Base-by-base conservation (phyloP, 2,888 invertebrate species). In the Sarcophaga subvicina region DNA sequence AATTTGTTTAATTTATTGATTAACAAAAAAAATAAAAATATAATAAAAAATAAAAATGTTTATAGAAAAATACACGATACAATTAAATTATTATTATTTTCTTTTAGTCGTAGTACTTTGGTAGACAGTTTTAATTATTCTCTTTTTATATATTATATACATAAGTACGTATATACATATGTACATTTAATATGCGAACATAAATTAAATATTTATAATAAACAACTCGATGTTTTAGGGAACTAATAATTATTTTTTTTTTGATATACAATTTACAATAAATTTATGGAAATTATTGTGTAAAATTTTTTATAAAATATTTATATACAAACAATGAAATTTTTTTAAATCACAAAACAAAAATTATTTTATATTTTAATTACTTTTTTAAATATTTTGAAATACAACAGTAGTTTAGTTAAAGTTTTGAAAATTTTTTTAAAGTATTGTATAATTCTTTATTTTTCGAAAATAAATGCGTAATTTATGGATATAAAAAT, bases 171-270 rank as follows among this genome's bases (percentile, higher is more conserved):
- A 54, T 3, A 4, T 62, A 62, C 20, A 72, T 60, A 62, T 62
- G 62, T 25, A 4, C 4, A 25, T 59, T 71, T 4, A 37, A 22
- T 76, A 54, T 54, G 17, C 54, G 10, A 54, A 17, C 17, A 5
- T 54, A 71, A 25, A 54, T 2, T 47, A 72, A 80, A 47, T 37
- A 27, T 69, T 66, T 54, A 63, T 54, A n/a, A 64, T 70, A 77
- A 71, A 77, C 25, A 71, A 62, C 70, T 71, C 71, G 80, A 73
- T 81, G 81, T 87, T 69, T 81, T 87, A 87, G 87, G 87, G 87
- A 84, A 87, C 20, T 77, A 17, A 70, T 45, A 54, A 63, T 66
- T 64, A 63, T 73, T 71, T 45, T 54, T 70, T 70, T 80, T 87
- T 81, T 86, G 45, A 76, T 84, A 84, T 76, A 75, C 78, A 75